A percentile compares a stretch with the other conserved stretches of the same genome.
Conservation (phyloP, 1,140 invertebrate genomes). For the Planococcus citri region DNA sequence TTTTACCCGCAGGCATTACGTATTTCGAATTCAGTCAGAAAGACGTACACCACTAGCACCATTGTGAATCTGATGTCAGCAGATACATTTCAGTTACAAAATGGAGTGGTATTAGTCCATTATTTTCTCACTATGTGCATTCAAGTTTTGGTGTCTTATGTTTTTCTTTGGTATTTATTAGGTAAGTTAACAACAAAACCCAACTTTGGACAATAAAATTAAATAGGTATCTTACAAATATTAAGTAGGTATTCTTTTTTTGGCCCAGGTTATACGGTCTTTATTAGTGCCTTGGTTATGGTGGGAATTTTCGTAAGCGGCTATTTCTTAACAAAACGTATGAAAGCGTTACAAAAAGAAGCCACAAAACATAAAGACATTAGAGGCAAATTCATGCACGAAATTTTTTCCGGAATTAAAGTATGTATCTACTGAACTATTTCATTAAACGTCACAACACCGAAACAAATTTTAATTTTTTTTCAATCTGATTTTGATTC, state of each 20-base stretch:
- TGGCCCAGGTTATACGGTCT: too few species aligned
- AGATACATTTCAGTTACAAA: constrained; percentile 70
- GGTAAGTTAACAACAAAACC: too few species aligned
- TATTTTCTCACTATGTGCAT: constrained; percentile 94
- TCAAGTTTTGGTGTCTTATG: constrained; percentile 77
- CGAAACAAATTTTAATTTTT: background rate
- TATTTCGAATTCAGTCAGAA: constrained; percentile 62
- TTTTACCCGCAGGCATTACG: constrained; percentile 40
- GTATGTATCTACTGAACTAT: constrained; percentile 36
- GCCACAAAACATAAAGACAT: background rate
- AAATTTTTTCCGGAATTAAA: constrained; percentile 82
- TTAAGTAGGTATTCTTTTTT: too few species aligned
- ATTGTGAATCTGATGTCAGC: constrained; percentile 90
- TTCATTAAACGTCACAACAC: background rate
- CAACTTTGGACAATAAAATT: constrained; percentile 77
- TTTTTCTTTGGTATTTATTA: constrained; percentile 76
- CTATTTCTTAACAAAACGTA: background rate
- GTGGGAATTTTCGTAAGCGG: too few species aligned
- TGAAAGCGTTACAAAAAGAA: background rate
- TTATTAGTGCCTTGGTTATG: too few species aligned
- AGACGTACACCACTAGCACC: constrained; percentile 78
- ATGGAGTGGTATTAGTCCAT: constrained; percentile 77
- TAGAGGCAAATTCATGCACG: background rate
- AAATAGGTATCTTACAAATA: constrained; percentile 87
- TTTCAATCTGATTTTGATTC: constrained; percentile 3